These are phyloP conservation scores for Oeneis ivallda DNA, from an alignment of 2,888 invertebrate species.

Conservation along the genomic window DNA sequence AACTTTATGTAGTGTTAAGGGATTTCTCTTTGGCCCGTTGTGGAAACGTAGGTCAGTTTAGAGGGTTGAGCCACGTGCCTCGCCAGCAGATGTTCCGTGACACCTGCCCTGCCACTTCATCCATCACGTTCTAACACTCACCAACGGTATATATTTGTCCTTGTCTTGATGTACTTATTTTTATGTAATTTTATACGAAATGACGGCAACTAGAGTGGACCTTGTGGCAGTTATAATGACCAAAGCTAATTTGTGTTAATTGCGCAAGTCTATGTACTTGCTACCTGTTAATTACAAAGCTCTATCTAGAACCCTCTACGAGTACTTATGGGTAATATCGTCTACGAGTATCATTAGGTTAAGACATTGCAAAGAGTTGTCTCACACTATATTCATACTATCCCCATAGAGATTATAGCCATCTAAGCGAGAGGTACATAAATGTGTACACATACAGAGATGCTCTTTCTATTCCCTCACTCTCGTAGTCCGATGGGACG, in stretches of 20 bases:
- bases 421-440: too few species aligned
- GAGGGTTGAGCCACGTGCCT: conserved; percentile 79
- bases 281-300: background rate
- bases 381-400: too few species aligned
- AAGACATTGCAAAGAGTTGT: too few species aligned
- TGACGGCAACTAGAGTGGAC: conserved; percentile 79
- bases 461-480: too few species aligned
- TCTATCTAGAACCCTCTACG: background rate
- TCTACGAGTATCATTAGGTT: too few species aligned
- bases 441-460: too few species aligned
- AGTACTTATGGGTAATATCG: too few species aligned
- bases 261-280: conserved; percentile 45
- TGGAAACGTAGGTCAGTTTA: conserved; percentile 63
- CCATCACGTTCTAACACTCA: conserved; percentile 66
- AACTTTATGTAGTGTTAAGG: conserved; percentile 32
- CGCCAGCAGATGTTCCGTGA: conserved; percentile 78
- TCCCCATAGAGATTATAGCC: too few species aligned
- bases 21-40: conserved; percentile 69
- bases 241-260: conserved; percentile 64
- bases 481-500: too few species aligned
- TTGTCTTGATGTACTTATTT: conserved; percentile 73
- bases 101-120: conserved; percentile 76
- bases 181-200: conserved; percentile 79
- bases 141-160: conserved; percentile 59
- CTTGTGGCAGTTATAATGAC: conserved; percentile 74